Conservation (phyloP, 2,113 vertebrate genomes). For the Pluvianellus socialis region DNA sequence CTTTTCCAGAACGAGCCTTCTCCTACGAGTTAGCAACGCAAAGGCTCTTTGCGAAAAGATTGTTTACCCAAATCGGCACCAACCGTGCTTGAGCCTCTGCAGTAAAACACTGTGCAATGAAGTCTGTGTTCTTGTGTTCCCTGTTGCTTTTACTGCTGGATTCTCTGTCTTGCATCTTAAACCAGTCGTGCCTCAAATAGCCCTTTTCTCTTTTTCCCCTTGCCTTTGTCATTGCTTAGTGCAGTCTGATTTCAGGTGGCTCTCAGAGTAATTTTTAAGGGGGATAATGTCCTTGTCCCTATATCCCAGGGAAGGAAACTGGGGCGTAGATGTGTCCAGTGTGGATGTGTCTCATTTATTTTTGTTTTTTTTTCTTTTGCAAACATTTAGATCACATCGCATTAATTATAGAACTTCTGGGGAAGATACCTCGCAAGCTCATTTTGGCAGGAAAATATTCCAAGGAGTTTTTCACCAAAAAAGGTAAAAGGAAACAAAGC, state of each 20-base stretch:
- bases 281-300: background rate
- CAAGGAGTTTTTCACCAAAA: constrained; percentile 99
- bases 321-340: background rate
- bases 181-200: background rate
- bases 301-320: background rate
- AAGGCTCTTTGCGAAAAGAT: background rate
- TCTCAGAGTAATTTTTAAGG: background rate
- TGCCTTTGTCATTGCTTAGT: background rate
- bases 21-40: background rate
- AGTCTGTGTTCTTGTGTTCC: background rate
- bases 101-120: accelerated
- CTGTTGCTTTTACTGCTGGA: background rate
- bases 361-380: constrained; percentile 40
- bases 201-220: background rate
- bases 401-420: constrained; percentile 96
- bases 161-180: background rate
- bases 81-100: background rate
- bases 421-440: constrained; percentile 95
- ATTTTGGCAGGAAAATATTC: constrained; percentile 94
- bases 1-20: background rate
- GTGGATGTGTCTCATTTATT: constrained; percentile 49
- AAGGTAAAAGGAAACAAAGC: constrained; percentile 82
- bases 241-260: background rate
- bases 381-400: constrained; percentile 92
- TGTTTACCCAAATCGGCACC: background rate